phyloP scores from a whole-genome alignment of 2,113 vertebrate genomes.

The Microcebus ravelobensis region DNA sequence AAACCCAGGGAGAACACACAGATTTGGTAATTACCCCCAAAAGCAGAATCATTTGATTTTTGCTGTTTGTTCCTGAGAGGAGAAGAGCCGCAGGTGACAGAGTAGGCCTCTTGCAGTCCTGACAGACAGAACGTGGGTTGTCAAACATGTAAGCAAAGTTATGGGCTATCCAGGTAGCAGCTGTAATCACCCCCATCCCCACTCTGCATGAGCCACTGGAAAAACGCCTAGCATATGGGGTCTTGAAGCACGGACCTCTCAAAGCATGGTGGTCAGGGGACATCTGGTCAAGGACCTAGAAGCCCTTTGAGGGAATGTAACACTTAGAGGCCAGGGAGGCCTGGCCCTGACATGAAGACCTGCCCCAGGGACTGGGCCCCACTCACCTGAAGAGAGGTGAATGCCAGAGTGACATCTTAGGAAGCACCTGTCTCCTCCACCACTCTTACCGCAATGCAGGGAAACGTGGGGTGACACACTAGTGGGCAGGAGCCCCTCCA shows the following conservation, averaged over 20 bases:
- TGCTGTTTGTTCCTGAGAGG: constrained; percentile 84
- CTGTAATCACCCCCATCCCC: background rate
- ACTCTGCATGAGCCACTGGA: background rate
- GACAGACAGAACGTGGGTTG: constrained; percentile 81
- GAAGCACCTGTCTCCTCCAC: constrained; percentile 93
- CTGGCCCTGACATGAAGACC: background rate
- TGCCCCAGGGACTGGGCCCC: background rate
- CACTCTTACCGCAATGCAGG: constrained; percentile 93
- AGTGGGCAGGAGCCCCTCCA: constrained; percentile 86
- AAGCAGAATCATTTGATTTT: constrained; percentile 83
- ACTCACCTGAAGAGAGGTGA: constrained; percentile 94
- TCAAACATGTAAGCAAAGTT: constrained; percentile 70
- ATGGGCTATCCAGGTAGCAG: background rate
- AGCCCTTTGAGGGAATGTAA: background rate
- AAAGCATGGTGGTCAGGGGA: background rate
- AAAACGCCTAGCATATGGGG: background rate
- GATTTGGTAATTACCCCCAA: constrained; percentile 84
- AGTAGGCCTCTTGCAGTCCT: constrained; percentile 87
- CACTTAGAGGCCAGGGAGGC: background rate
- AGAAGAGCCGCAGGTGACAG: constrained; percentile 86
- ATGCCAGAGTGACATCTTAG: constrained; percentile 94
- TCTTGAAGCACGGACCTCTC: background rate
- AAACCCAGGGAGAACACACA: constrained; percentile 62
- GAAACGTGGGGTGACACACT: constrained; percentile 86
- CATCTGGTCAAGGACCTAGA: background rate